A percentile compares a stretch with the other conserved stretches of the same genome.
Evolutionary conservation across 2,113 vertebrate species (phyloP).

Genomic region (Corythoichthys haematopterus): DNA sequence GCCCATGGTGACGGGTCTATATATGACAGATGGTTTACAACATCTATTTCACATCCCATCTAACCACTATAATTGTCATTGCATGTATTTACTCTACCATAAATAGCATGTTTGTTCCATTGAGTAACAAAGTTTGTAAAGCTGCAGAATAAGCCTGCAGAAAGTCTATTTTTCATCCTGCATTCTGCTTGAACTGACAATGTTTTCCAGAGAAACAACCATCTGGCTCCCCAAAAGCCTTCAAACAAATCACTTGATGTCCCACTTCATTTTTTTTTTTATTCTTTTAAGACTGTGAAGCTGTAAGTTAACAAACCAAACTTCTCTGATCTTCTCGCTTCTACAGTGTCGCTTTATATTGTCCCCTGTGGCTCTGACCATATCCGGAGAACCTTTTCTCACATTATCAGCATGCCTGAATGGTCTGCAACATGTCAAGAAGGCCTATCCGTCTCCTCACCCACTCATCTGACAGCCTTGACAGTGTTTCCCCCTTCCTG

Average conservation of each 20-base stretch:
- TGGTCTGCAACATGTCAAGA: constrained; percentile 66
- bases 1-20: too few relatives aligned
- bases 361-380: constrained; percentile 13
- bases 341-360: constrained; percentile 15
- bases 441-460: constrained; percentile 59
- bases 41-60: not conserved
- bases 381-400: constrained; percentile 29
- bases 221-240: constrained; percentile 16
- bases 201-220: constrained; percentile 21
- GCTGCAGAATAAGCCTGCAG: not conserved
- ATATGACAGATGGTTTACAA: not conserved
- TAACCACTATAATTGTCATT: not conserved
- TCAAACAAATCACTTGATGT: constrained; percentile 21
- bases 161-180: not conserved
- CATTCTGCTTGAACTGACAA: constrained; percentile 15
- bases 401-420: constrained; percentile 67
- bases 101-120: not conserved
- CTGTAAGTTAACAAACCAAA: constrained; percentile 42
- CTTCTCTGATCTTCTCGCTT: constrained; percentile 23
- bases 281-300: constrained; percentile 5
- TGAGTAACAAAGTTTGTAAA: not conserved
- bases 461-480: constrained; percentile 48
- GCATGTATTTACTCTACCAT: not conserved
- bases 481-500: constrained; percentile 34
- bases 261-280: constrained; percentile 14